phyloP scores from a whole-genome alignment of 2,888 invertebrate genomes.

The Catocala fraxini region DNA sequence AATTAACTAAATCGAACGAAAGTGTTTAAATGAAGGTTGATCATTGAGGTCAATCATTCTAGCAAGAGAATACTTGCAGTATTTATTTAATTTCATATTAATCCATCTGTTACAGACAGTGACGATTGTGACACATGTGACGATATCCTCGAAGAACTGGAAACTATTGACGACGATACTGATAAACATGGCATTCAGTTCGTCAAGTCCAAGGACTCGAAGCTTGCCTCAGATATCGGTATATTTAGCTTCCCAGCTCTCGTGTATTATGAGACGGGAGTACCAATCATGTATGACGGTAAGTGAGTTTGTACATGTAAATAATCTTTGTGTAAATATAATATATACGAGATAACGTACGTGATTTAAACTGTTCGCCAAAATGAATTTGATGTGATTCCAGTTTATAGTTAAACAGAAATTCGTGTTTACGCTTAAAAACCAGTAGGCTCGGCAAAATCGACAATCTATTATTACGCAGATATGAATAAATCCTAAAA shows the following conservation, averaged over 20 bases:
- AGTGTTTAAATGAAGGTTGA: no score
- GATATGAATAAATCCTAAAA: no score
- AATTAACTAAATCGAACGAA: no score
- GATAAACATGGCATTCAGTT: slow-evolving; percentile 97
- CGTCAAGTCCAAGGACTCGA: slow-evolving; percentile 96
- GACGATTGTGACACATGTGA: slow-evolving; percentile 95
- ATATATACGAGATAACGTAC: neutral
- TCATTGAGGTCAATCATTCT: no score
- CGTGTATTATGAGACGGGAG: slow-evolving; percentile 97
- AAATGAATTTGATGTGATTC: neutral
- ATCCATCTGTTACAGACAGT: slow-evolving; percentile 88
- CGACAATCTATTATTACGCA: no score
- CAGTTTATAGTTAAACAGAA: no score
- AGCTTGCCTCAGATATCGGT: slow-evolving; percentile 96
- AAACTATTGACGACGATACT: slow-evolving; percentile 97
- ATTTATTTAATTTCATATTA: neutral
- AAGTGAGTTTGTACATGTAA: slow-evolving; percentile 73
- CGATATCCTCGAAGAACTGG: slow-evolving; percentile 94
- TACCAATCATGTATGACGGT: slow-evolving; percentile 98
- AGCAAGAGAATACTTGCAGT: no score
- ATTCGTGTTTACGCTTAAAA: no score
- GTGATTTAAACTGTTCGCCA: neutral
- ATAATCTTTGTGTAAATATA: slow-evolving; percentile 26
- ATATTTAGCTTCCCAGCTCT: slow-evolving; percentile 97
- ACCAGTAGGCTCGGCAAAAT: no score